Conservation (phyloP, 2,113 vertebrate genomes). For the Notiomystis cincta region DNA sequence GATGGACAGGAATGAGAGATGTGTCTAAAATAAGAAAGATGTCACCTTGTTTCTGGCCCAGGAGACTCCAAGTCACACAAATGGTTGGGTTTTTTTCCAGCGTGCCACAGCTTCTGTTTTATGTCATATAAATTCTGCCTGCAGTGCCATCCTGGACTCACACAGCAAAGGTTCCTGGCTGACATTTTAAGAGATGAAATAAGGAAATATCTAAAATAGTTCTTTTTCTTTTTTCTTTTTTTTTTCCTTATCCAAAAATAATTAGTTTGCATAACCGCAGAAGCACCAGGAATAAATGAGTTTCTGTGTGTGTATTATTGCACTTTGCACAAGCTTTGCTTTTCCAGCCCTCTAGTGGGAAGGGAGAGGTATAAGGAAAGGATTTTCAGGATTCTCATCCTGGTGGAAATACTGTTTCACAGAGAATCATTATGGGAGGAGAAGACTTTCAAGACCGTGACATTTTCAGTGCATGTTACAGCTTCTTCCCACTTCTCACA, state of each 20-base stretch:
- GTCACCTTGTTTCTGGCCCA: neutral
- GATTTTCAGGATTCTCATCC: neutral
- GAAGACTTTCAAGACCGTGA: neutral
- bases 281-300: neutral
- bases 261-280: neutral
- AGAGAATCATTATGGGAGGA: neutral
- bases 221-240: too few species aligned
- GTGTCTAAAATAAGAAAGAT: neutral
- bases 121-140: neutral
- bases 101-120: neutral
- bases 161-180: neutral
- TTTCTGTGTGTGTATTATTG: neutral
- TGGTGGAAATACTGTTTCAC: fast-evolving
- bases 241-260: neutral
- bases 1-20: neutral
- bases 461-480: fast-evolving
- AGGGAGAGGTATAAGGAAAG: neutral
- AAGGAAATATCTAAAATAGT: neutral
- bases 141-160: neutral
- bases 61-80: neutral
- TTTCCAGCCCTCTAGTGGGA: slow-evolving; percentile 53
- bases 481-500: neutral
- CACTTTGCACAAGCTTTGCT: neutral
- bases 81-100: neutral
- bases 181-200: neutral